Base-by-base conservation (phyloP, 92 coral and sea anemone genomes). In the Palythoa caribaeorum region DNA sequence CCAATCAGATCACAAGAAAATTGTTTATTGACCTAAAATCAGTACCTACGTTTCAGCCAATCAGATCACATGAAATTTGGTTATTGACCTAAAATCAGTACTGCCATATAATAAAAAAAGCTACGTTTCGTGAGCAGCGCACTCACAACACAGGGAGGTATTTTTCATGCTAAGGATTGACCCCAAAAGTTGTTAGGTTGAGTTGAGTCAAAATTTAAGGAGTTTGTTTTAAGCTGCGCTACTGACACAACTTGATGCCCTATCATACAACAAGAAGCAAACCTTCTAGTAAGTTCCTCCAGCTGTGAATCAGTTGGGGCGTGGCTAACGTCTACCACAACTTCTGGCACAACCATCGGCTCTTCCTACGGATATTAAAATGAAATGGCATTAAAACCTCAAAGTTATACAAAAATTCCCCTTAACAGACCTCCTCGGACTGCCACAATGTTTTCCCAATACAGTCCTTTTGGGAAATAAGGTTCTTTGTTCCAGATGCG, bases 221-320 rank as follows among this genome's bases (percentile, higher is more conserved):
- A 44, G 5, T 44, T 44, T 40, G 5, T 44, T 0, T 44, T 8
- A 5, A 44, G 7, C 7, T 9, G 36, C n/a, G 21, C 37, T 63
- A n/a, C 28, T 17, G 20, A n/a, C 20, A 63, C 8, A 63, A 60
- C 19, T 7, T 16, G 8, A 4, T 17, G 2, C 7, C 15, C 37
- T 47, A 3, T 48, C 55, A 20, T 1, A 5, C 47, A 51, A 55
- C 60, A 50, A 40, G 19, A 9, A 65, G 66, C 86, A 9, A 12
- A 81, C 86, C 86, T 81, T 9, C 39, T 21, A 6, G 86, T 63
- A 28, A 81, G 76, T 51, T 81, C 76, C n/a, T 38, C 53, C 51
- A 81, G 20, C 20, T 66, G 86, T 38, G 73, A 47, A 13, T 38
- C 86, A 28, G 21, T 81, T 36, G 60, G 60, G 73, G 60, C 19